Base-by-base conservation (phyloP, 2,888 invertebrate genomes). In the Stictocephala bisonia region DNA sequence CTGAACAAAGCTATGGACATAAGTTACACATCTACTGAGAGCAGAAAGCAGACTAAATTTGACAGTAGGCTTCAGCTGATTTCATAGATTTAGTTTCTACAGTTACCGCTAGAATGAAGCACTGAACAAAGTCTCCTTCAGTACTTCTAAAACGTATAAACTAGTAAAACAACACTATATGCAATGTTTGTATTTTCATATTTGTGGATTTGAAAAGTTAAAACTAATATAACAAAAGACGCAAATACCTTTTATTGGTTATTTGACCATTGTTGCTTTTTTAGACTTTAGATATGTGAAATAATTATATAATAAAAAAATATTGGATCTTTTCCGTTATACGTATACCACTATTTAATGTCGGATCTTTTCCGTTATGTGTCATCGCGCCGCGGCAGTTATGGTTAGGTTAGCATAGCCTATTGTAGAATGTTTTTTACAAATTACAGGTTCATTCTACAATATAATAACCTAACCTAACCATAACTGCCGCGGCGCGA, bases 21-120 rank as follows among this genome's bases (percentile, higher is more conserved):
- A 15, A 15, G 15, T 7, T 44, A 44, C n/a, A n/a, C n/a, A n/a
- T n/a, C n/a, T n/a, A 26, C 18, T 11, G 51, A 51, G 11, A 68
- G 68, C 68, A 68, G 68, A 68, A 44, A 35, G 31, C 29, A n/a
- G 51, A 68, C 68, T 68, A 51, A 51, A 15, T 31, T 31, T 56
- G 56, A 56, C 56, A 56, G 56, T 3, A 18, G 27, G n/a, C 15
- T 1, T 31, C 68, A 68, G 68, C 68, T 68, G 68, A 68, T 68
- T 24, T 41, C 41, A 64, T 9, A 35, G n/a, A 20, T 9, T 27
- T 48, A 51, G 51, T 68, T 51, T 29, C 22, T 20, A n/a, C 13
- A 7, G 15, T 13, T 51, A 15, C 35, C 35, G 24, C 29, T 13
- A 68, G 68, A 29, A 1, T 11, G 51, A 50, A 68, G 68, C 68